Base-by-base conservation (phyloP, 2,113 vertebrate species). In the Anas platyrhynchos region DNA sequence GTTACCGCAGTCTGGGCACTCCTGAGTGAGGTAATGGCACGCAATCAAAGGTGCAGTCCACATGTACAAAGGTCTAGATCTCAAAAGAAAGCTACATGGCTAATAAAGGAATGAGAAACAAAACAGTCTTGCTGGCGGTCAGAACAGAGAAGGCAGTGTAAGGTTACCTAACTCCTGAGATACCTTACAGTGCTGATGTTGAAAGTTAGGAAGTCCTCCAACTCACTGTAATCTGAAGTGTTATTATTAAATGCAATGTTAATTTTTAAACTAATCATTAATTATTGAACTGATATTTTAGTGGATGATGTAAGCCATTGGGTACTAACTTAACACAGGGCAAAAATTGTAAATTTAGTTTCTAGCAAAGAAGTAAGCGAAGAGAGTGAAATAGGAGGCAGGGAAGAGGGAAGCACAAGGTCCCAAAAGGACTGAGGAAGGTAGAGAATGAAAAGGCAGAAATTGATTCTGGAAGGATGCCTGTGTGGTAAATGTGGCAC, bases 191-290 rank as follows among this genome's bases (percentile, higher is more conserved):
- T 48, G 41, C 61, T 74, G 76, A 16, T 43, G 26, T 2, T 71
- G 36, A 46, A 78, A 78, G 27, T 48, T 75, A 34, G 0, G 0
- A 83, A 36, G 36, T 62, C 16, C 4, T 74, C 65, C 48, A 25
- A 3, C 55, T 54, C 56, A 6, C 44, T 55, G 13, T 56, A 54
- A 41, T 52, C 68, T 56, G 38, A 23, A 63, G 80, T 23, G 29
- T 63, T 68, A 3, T 77, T 81, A 68, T 92, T 91, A 88, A 83
- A 68, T 59, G 31, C 22, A 9, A 16, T 88, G 27, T 84, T 93
- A 75, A 82, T 84, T 93, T 92, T 92, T 89, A 91, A 91, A 77
- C 59, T 54, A 73, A 56, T 56, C n/a, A 63, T 91, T 81, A 88
- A 34, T 94, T 87, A 91, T 84, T 75, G 56, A 91, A 56, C n/a